These are phyloP conservation scores for Coelinius sp. DNA, from an alignment of 2,888 invertebrate species.

Conservation along the genomic window DNA sequence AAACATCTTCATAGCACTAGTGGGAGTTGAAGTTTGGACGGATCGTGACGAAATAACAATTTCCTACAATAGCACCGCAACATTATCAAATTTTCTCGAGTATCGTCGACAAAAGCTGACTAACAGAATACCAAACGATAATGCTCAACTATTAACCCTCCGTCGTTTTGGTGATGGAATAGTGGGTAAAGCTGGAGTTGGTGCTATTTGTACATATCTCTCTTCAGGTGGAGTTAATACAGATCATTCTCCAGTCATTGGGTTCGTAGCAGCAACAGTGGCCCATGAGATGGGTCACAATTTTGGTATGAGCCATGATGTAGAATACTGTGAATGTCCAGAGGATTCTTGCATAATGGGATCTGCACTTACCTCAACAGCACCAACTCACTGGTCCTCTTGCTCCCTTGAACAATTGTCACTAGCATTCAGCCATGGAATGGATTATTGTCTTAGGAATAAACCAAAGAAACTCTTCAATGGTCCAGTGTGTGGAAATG, in stretches of 20 bases:
- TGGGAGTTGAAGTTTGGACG: constrained; percentile 94
- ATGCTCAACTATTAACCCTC: constrained; percentile 94
- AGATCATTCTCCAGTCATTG: constrained; percentile 89
- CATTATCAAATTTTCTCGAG: constrained; percentile 90
- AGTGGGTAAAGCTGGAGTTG: constrained; percentile 96
- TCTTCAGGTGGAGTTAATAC: constrained; percentile 97
- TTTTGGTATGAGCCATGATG: constrained; percentile 98
- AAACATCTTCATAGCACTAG: constrained; percentile 95
- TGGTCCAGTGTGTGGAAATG: constrained; percentile 94
- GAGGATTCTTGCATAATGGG: constrained; percentile 97
- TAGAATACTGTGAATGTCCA: constrained; percentile 87
- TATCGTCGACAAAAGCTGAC: constrained; percentile 87
- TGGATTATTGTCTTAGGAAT: constrained; percentile 77
- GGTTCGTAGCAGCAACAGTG: constrained; percentile 94
- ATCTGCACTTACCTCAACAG: constrained; percentile 87
- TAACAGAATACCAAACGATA: constrained; percentile 92
- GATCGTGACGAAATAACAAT: constrained; percentile 88
- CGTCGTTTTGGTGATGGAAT: constrained; percentile 93
- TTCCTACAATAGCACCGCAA: constrained; percentile 86
- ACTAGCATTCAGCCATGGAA: constrained; percentile 90
- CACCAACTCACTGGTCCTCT: constrained; percentile 94
- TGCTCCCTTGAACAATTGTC: constrained; percentile 93
- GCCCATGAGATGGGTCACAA: constrained; percentile 99
- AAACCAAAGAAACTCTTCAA: constrained; percentile 86
- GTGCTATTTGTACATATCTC: constrained; percentile 96